Percentiles rank a stretch among this genome's conserved stretches.
These are phyloP conservation scores for Natator depressus DNA, from an alignment of 2,113 vertebrate species.

Conservation along the genomic window DNA sequence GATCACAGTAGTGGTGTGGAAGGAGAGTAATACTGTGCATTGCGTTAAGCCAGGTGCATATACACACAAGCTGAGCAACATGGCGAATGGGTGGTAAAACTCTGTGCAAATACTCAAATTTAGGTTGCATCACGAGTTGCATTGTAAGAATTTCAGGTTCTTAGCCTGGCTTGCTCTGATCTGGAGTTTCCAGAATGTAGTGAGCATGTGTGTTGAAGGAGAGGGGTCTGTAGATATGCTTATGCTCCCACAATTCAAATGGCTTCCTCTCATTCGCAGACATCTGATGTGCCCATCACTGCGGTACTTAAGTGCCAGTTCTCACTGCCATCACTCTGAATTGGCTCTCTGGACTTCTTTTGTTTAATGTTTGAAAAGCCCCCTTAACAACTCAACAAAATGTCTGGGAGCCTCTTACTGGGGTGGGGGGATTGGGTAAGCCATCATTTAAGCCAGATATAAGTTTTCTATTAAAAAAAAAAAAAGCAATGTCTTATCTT, in stretches of 20 bases:
- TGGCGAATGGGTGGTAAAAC: constrained; percentile 8
- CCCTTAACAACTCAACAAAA: neutral
- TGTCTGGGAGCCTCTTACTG: neutral
- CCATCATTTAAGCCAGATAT: too few relatives aligned
- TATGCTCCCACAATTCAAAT: neutral
- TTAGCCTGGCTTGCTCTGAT: constrained; percentile 11
- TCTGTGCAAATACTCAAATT: neutral
- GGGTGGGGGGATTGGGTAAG: neutral
- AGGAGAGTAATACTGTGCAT: neutral
- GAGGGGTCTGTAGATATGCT: neutral
- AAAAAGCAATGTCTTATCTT: neutral
- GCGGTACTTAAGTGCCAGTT: neutral
- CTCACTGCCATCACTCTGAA: neutral
- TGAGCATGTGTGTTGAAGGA: neutral
- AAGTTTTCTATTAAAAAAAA: too few relatives aligned
- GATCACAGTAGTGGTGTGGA: constrained; percentile 4
- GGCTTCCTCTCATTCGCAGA: neutral
- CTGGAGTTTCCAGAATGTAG: neutral
- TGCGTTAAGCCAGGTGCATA: neutral
- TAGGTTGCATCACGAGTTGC: neutral
- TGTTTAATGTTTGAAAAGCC: neutral
- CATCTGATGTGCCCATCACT: neutral
- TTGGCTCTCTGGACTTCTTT: neutral
- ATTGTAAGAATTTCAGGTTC: neutral
- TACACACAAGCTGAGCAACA: neutral